Percentiles rank a stretch among this genome's conserved stretches.
phyloP scores from a whole-genome alignment of 2,797 vertebrate species.

The Darevskia nairensis region DNA sequence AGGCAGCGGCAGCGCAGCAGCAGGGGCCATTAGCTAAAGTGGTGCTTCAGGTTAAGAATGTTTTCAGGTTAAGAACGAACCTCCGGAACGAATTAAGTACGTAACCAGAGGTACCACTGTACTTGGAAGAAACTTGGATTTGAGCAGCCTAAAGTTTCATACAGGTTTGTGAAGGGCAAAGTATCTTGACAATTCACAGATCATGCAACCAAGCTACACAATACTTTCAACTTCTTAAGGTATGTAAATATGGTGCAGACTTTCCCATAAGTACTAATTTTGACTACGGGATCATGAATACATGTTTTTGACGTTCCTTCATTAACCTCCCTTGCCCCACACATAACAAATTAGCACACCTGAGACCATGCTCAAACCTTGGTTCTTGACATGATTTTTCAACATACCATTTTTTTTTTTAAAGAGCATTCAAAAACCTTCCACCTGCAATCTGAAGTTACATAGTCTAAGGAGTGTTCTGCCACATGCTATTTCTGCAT shows the following conservation, averaged over 20 bases:
- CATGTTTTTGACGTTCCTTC: background rate
- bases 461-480: background rate
- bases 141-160: background rate
- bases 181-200: background rate
- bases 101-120: too few species aligned
- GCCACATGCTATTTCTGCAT: background rate
- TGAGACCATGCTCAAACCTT: background rate
- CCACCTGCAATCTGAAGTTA: background rate
- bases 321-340: background rate
- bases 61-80: too few species aligned
- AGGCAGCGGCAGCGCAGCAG: too few species aligned
- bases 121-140: background rate
- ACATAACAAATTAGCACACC: background rate
- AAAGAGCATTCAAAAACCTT: background rate
- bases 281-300: background rate
- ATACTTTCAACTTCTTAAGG: background rate
- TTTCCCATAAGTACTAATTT: background rate
- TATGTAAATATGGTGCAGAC: background rate
- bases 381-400: background rate
- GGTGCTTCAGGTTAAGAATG: too few species aligned
- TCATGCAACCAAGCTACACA: background rate
- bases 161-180: background rate
- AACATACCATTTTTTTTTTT: background rate
- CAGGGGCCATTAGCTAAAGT: too few species aligned
- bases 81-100: too few species aligned